Conservation (phyloP, 2,797 vertebrate genomes). For the Sebastes reedi region DNA sequence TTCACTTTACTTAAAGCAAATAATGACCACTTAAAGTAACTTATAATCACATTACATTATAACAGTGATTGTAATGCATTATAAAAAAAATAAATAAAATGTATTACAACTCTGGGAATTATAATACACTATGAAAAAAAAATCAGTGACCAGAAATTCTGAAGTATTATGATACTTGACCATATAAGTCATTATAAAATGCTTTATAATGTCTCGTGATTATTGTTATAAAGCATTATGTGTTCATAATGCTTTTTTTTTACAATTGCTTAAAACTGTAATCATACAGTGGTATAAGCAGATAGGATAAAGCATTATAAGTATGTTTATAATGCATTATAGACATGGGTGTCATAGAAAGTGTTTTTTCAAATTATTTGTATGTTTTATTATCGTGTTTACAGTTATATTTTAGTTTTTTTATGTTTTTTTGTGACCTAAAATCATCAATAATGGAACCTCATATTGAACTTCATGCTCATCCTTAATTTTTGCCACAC, state of each 20-base stretch:
- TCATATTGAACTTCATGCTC: background rate
- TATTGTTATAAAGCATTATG: background rate
- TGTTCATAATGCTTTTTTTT: background rate
- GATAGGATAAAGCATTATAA: background rate
- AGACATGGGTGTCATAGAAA: background rate
- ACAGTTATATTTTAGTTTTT: background rate
- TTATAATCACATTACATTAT: background rate
- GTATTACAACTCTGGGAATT: background rate
- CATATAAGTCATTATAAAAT: background rate
- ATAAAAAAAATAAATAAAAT: background rate
- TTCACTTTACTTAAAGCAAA: background rate
- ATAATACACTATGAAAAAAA: background rate
- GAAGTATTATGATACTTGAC: background rate
- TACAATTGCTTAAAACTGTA: background rate
- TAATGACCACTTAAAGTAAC: background rate
- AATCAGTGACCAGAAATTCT: background rate
- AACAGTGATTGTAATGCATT: background rate
- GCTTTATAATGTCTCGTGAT: background rate
- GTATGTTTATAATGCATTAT: background rate
- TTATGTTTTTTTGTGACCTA: background rate
- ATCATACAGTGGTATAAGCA: background rate
- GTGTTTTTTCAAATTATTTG: background rate
- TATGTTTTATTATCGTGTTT: background rate
- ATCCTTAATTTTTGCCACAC: background rate
- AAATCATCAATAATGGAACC: background rate